Percentiles rank a stretch among this genome's conserved stretches.
phyloP scores from a whole-genome alignment of 2,113 vertebrate genomes.

The Leptobrachium leishanense region DNA sequence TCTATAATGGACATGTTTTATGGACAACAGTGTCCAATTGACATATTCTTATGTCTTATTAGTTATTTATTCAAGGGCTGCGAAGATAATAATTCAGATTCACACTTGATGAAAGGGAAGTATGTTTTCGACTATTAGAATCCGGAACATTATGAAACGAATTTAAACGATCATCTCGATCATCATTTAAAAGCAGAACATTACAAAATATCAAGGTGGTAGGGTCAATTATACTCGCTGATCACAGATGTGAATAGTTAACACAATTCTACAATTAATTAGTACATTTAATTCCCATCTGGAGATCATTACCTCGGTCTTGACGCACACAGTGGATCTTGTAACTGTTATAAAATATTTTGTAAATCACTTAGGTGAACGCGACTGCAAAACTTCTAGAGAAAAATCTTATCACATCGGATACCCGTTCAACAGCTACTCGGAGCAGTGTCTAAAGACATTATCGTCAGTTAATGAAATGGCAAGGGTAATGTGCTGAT shows the following conservation, averaged over 20 bases:
- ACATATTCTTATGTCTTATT: no score
- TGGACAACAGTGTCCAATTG: no score
- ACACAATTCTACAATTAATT: constrained; percentile 43
- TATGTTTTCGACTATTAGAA: constrained; percentile 1
- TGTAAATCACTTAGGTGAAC: neutral
- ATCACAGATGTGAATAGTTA: constrained; percentile 45
- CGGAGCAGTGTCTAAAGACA: neutral
- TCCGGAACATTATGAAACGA: neutral
- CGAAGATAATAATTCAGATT: no score
- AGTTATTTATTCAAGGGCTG: no score
- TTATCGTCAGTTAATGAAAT: neutral
- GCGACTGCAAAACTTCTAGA: no score
- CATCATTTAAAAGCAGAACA: constrained; percentile 20
- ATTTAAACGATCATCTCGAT: constrained; percentile 28
- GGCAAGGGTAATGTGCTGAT: neutral
- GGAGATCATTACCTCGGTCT: constrained; percentile 37
- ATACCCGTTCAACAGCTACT: neutral
- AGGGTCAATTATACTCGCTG: constrained; percentile 41
- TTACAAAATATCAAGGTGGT: constrained; percentile 33
- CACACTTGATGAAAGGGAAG: neutral
- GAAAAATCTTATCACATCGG: neutral
- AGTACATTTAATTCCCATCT: constrained; percentile 47
- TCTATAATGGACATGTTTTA: no score
- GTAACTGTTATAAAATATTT: constrained; percentile 5
- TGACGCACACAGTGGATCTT: constrained; percentile 15